Base-by-base conservation (phyloP, 2,113 vertebrate species). In the Electrona antarctica region DNA sequence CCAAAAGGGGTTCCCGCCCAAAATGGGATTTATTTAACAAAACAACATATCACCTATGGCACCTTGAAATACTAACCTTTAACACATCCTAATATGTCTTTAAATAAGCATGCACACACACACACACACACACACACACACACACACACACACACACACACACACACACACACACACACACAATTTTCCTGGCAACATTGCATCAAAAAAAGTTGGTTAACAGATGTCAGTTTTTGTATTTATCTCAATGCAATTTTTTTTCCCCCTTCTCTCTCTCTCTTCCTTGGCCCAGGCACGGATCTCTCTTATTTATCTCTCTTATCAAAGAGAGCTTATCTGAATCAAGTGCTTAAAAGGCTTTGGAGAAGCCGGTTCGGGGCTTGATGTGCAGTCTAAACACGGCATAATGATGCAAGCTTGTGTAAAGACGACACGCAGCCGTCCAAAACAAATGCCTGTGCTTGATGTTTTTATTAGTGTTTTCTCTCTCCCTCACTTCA, bases 321-420 rank as follows among this genome's bases (percentile, higher is more conserved):
- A 90, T 91, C 88, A 90, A 87, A 87, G 81, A 85, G 71, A 80
- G 87, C 85, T 92, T 90, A 91, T 91, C 84, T 67, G 86, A 87
- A 89, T 90, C 87, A 91, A 91, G 89, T 90, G 88, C 91, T 92
- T 90, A 90, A 91, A 87, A 91, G 90, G 85, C 90, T 90, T 91
- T 90, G 81, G n/a, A 84, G 87, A 90, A 81, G 90, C 87, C 84
- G 82, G 71, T 90, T 88, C 90, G 79, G 87, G 87, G 87, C 86
- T 89, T 88, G 89, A 90, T 87, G 83, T 87, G 85, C 79, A 86
- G 83, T 89, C 88, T 88, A 90, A 90, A 91, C 89, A 91, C 90
- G 89, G 85, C 80, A 62, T 89, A 90, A 90, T 90, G 90, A 91
- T 90, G 89, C 90, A 89, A 90, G 87, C 86, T 86, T 88, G 87